These are phyloP conservation scores for Phocoena phocoena DNA, from an alignment of 2,113 vertebrate genomes.

Conservation along the genomic window DNA sequence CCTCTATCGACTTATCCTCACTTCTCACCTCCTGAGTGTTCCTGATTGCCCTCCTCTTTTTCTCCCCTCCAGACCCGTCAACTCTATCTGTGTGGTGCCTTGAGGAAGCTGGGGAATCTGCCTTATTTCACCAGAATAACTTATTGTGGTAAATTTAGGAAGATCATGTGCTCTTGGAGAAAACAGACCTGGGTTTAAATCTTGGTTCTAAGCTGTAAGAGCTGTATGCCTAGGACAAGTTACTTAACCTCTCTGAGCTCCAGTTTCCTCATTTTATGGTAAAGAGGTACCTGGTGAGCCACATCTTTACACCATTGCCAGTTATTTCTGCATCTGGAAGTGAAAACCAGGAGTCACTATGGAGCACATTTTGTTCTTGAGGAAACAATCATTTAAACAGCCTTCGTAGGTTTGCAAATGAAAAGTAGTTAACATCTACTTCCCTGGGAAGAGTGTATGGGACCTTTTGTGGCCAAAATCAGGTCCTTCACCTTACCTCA, in stretches of 20 bases:
- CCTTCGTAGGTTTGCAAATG: background rate
- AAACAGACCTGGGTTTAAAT: background rate
- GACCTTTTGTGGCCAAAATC: too few species aligned
- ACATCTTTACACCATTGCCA: background rate
- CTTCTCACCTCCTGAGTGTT: background rate
- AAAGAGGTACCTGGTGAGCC: background rate
- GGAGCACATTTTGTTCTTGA: background rate
- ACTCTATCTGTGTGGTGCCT: background rate
- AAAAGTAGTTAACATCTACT: background rate
- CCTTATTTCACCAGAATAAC: background rate
- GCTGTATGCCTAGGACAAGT: background rate
- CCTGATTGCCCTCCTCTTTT: background rate
- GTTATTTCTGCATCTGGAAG: background rate
- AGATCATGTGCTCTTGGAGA: background rate
- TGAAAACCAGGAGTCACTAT: background rate
- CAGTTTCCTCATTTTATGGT: background rate
- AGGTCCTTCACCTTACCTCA: background rate
- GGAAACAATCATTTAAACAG: background rate
- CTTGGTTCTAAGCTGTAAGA: background rate
- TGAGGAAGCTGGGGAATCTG: background rate
- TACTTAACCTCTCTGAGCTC: background rate
- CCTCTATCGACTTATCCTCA: background rate
- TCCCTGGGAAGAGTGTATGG: background rate
- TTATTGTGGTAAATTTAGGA: background rate
- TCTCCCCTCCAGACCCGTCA: background rate